Conservation (phyloP, 2,113 vertebrate species). For the Leptosomus discolor region DNA sequence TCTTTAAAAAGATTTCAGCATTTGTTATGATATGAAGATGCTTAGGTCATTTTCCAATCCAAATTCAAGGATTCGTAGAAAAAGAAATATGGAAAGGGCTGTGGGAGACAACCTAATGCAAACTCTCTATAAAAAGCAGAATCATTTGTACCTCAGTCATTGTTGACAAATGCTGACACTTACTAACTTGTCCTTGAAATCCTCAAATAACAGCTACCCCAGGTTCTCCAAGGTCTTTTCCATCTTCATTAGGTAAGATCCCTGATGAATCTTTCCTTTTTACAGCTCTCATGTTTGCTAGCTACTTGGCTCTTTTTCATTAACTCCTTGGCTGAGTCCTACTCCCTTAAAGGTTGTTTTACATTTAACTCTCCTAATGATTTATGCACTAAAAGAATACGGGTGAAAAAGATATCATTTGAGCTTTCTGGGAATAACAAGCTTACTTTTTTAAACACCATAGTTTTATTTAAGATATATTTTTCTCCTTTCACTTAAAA, state of each 20-base stretch:
- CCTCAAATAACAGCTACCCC: background rate
- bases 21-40: background rate
- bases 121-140: background rate
- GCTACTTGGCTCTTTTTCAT: background rate
- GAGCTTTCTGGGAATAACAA: background rate
- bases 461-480: background rate
- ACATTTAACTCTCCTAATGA: background rate
- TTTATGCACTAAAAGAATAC: background rate
- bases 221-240: background rate
- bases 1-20: background rate
- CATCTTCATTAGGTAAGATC: background rate
- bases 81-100: background rate
- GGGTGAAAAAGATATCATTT: background rate
- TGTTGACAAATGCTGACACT: background rate
- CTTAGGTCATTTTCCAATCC: background rate
- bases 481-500: background rate
- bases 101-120: background rate
- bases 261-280: slow-evolving; percentile 32
- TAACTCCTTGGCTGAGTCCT: background rate
- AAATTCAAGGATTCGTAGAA: background rate
- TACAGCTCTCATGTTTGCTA: background rate
- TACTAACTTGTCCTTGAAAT: background rate
- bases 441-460: background rate
- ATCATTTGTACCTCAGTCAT: background rate
- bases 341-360: background rate